phyloP scores from a whole-genome alignment of 2,888 invertebrate species.

The Lamellibrachia columna region DNA sequence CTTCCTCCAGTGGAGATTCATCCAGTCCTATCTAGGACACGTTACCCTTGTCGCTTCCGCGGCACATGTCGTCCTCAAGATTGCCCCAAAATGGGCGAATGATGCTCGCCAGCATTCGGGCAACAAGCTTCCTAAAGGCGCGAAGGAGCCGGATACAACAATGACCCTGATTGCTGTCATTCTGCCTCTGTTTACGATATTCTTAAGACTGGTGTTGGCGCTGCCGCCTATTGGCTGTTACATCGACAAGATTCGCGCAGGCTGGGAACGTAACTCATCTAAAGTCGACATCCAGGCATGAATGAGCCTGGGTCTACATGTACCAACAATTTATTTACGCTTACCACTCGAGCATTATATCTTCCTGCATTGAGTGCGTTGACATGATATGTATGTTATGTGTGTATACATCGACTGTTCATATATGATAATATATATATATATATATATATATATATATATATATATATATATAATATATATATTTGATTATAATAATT shows the following conservation, averaged over 20 bases:
- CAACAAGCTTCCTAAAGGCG: neutral
- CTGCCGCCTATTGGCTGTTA: neutral
- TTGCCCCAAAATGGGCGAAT: neutral
- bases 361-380: neutral
- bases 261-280: neutral
- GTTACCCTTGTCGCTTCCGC: neutral
- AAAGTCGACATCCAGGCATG: neutral
- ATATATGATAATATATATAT: too few relatives aligned
- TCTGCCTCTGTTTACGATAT: neutral
- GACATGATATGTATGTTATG: too few relatives aligned
- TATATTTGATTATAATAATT: neutral
- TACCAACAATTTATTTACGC: too few relatives aligned
- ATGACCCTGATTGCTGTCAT: neutral
- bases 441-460: too few relatives aligned
- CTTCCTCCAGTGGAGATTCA: conserved; percentile 57
- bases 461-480: too few relatives aligned
- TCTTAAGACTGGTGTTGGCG: neutral
- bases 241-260: neutral
- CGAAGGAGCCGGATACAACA: neutral
- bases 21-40: conserved; percentile 29
- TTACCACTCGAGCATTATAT: neutral
- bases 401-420: neutral
- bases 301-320: neutral
- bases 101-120: neutral
- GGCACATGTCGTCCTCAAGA: neutral